Conservation (phyloP, 2,113 vertebrate genomes). For the Morone saxatilis region DNA sequence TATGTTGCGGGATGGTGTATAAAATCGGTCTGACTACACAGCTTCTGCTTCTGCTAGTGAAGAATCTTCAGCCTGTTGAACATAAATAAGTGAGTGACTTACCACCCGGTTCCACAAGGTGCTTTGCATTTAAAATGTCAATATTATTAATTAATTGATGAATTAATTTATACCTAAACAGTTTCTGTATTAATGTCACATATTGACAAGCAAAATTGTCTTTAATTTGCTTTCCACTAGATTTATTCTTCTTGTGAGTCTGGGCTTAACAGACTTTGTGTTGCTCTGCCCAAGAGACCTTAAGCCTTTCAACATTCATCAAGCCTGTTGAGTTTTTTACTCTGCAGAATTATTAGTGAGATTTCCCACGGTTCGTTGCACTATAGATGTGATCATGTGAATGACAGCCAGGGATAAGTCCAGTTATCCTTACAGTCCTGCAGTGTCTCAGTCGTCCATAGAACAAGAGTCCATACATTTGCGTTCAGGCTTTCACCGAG, state of each 20-base stretch:
- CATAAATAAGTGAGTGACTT: background rate
- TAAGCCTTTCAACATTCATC: constrained; percentile 8
- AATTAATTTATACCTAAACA: background rate
- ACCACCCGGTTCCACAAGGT: background rate
- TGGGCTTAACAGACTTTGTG: background rate
- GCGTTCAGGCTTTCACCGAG: constrained; percentile 11
- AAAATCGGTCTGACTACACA: background rate
- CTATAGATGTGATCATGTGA: constrained; percentile 1
- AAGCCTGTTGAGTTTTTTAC: constrained; percentile 1
- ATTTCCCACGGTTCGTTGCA: constrained; percentile 5
- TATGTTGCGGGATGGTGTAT: background rate
- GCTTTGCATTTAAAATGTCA: background rate
- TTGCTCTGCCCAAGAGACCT: background rate
- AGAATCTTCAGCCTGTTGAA: background rate
- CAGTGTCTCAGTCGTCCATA: background rate
- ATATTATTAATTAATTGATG: background rate
- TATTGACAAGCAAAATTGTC: background rate
- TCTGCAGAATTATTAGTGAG: constrained; percentile 9
- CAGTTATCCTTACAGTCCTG: background rate
- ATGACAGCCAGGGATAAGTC: background rate
- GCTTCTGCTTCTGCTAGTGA: background rate
- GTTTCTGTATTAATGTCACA: background rate
- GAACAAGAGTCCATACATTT: background rate
- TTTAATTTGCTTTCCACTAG: background rate
- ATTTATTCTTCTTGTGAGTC: background rate